Percentiles rank a stretch among this genome's conserved stretches.
These are phyloP conservation scores for Chiloscyllium plagiosum DNA, from an alignment of 2,113 vertebrate species.

Conservation along the genomic window DNA sequence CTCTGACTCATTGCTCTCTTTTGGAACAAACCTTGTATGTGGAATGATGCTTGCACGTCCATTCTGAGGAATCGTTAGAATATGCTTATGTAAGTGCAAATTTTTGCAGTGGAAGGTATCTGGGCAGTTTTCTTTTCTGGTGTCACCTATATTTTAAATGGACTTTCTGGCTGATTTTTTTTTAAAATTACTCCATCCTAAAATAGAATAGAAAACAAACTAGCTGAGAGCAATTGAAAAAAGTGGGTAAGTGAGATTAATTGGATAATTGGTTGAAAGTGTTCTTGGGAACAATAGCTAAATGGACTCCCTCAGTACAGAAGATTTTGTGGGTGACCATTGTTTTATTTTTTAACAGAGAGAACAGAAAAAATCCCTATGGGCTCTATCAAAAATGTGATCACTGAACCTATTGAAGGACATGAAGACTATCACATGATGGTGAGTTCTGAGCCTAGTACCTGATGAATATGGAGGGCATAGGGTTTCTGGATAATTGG, in stretches of 20 bases:
- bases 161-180: slow-evolving; percentile 42
- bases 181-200: neutral
- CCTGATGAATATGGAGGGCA: neutral
- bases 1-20: neutral
- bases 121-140: neutral
- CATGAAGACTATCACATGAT: slow-evolving; percentile 98
- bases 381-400: slow-evolving; percentile 98
- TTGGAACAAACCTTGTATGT: neutral
- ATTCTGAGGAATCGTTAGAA: neutral
- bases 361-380: slow-evolving; percentile 98
- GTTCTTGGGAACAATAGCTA: neutral
- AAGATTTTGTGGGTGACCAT: neutral
- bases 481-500: neutral
- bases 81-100: neutral
- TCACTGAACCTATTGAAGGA: slow-evolving; percentile 95
- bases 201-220: neutral
- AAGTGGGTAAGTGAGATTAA: neutral
- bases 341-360: slow-evolving; percentile 60
- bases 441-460: slow-evolving; percentile 61
- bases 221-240: neutral
- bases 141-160: neutral
- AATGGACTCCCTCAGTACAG: neutral
- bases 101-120: neutral
- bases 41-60: neutral
- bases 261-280: neutral